Evolutionary conservation across 1,140 invertebrate genomes (phyloP).

Genomic region (Holotrichia oblita): DNA sequence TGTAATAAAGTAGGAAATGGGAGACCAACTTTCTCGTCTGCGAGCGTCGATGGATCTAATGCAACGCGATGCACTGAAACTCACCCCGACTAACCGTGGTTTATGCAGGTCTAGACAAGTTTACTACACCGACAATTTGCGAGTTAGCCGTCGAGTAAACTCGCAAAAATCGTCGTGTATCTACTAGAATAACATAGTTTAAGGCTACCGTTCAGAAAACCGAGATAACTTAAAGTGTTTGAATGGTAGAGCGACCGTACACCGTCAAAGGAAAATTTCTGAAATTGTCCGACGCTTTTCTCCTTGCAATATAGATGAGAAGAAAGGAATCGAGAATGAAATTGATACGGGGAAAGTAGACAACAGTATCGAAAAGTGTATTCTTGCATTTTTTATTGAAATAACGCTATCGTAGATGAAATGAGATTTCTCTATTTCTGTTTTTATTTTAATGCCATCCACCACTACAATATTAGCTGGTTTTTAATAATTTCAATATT

Average conservation of each 20-base stretch:
- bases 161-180: conserved; percentile 2
- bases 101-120: conserved; percentile 25
- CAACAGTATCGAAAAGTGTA: too few species aligned
- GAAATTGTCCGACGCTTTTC: neutral
- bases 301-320: too few species aligned
- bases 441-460: too few species aligned
- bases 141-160: neutral
- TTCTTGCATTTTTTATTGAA: too few species aligned
- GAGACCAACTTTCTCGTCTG: neutral
- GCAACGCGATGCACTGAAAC: neutral
- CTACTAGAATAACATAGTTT: neutral
- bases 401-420: too few species aligned
- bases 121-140: conserved; percentile 23
- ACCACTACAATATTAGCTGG: too few species aligned
- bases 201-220: neutral
- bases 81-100: neutral
- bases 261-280: neutral
- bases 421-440: too few species aligned
- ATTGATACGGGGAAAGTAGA: too few species aligned
- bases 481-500: too few species aligned
- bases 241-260: neutral
- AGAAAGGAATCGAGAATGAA: too few species aligned
- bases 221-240: neutral
- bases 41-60: neutral
- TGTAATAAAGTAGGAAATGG: conserved; percentile 9